Evolutionary conservation across 1,140 invertebrate species (phyloP), one percentile per base, ranked within the genome.

Genomic region (Lordiphosa clarofinis): DNA sequence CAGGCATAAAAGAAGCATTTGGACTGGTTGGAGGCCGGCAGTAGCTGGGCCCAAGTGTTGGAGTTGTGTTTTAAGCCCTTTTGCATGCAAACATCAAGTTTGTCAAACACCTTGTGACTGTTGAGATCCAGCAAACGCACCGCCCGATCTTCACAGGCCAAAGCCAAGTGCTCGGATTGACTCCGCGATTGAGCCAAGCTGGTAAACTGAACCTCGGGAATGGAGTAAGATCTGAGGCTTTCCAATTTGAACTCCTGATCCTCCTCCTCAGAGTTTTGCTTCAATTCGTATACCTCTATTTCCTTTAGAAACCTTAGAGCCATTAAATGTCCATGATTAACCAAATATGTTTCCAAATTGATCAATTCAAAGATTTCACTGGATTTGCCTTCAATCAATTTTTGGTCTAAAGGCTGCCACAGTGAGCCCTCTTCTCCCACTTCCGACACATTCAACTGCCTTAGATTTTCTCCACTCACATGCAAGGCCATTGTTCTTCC

Each of bases 21-120:
- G 0, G 48, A 48, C 9, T 37, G 28, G 0, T 8, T 0, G 28
- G 28, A 31, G 5, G 64, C 53, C 4, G 76, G 53, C 4, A 42
- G 9, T 33, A 82, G 10, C 36, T 82, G 76, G 0, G 76, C 78
- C 78, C 78, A 82, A 1, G 56, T 73, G 39, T 60, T 84, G 12
- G 28, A 40, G 10, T 8, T 28, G 7, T 55, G 4, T 2, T 57
- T 42, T 0, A 64, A 10, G 4, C 47, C 56, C 1, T 67, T 78
- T 0, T 58, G 7, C 12, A 75, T 46, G 19, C 63, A 39, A 1
- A 84, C 58, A 44, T 84, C 49, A 28, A 70, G 69, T 31, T 71
- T 73, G n/a, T 53, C 48, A 3, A 84, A 44, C 4, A 78, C 57
- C 59, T 66, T 31, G 5, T 73, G 37, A 0, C 56, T 60, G 0